These are phyloP conservation scores for Hemichromis elongatus DNA, from an alignment of 2,113 vertebrate genomes.

Conservation along the genomic window DNA sequence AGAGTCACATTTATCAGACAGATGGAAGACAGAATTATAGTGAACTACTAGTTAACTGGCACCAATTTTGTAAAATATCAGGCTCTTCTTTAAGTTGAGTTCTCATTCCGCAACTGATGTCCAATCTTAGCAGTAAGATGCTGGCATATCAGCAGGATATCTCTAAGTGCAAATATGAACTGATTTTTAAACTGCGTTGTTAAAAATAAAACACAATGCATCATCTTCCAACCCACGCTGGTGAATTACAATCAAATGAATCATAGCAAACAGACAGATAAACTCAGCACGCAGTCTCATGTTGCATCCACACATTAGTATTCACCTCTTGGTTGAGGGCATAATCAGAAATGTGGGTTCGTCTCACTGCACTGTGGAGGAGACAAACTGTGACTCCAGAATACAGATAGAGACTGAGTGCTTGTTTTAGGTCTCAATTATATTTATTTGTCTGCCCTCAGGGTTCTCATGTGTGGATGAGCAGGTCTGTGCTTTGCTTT, in stretches of 20 bases:
- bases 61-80: neutral
- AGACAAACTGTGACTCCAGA: neutral
- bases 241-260: neutral
- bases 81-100: neutral
- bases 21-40: neutral
- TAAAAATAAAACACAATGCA: neutral
- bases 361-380: neutral
- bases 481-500: neutral
- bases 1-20: neutral
- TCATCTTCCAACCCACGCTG: neutral
- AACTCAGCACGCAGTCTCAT: neutral
- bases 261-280: constrained; percentile 2
- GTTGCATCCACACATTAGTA: neutral
- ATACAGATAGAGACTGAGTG: neutral
- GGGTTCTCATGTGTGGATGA: constrained; percentile 17
- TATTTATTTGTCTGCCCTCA: constrained; percentile 6
- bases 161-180: neutral
- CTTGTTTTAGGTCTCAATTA: constrained; percentile 28
- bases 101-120: neutral
- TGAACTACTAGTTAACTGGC: neutral
- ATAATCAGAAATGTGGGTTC: neutral
- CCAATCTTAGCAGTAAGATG: neutral
- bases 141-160: neutral
- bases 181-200: neutral
- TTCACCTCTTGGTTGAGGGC: constrained; percentile 3